Conservation (phyloP, 1,140 invertebrate genomes). For the Forficula auricularia region DNA sequence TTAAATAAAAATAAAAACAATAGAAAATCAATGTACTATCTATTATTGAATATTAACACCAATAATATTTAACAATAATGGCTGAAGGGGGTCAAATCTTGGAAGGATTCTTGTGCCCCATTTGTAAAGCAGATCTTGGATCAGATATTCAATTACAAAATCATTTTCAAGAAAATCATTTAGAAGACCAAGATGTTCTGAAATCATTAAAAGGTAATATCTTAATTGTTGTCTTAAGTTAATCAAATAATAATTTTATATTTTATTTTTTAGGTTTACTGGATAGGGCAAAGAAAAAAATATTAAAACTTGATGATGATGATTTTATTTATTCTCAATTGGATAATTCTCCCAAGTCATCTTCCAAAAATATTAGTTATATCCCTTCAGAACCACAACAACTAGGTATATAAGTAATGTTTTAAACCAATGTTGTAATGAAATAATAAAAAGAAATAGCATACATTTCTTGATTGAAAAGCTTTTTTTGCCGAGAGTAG, state of each 20-base stretch:
- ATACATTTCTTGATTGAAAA: too few relatives aligned
- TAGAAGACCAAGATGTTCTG: conserved; percentile 77
- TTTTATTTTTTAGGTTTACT: conserved; percentile 46
- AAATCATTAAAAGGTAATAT: conserved; percentile 65
- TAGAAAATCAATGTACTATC: too few relatives aligned
- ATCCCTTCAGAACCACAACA: conserved; percentile 39
- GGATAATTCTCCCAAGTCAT: neutral
- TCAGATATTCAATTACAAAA: conserved; percentile 60
- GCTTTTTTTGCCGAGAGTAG: too few relatives aligned
- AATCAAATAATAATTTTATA: neutral
- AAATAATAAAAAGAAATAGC: neutral
- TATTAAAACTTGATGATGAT: conserved; percentile 57
- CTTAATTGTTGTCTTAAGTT: neutral
- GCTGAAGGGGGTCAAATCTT: conserved; percentile 40
- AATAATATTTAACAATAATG: too few relatives aligned
- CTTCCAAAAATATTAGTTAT: conserved; percentile 13
- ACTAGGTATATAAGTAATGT: conserved; percentile 29
- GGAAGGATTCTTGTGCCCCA: conserved; percentile 86
- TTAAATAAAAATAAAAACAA: too few relatives aligned
- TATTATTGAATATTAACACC: too few relatives aligned
- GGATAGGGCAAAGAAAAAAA: conserved; percentile 75
- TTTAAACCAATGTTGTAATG: neutral
- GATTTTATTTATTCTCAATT: conserved; percentile 32
- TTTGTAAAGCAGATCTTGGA: conserved; percentile 76
- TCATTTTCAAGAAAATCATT: conserved; percentile 76